These are phyloP conservation scores for Dermochelys coriacea DNA, from an alignment of 2,797 vertebrate species.

Conservation along the genomic window DNA sequence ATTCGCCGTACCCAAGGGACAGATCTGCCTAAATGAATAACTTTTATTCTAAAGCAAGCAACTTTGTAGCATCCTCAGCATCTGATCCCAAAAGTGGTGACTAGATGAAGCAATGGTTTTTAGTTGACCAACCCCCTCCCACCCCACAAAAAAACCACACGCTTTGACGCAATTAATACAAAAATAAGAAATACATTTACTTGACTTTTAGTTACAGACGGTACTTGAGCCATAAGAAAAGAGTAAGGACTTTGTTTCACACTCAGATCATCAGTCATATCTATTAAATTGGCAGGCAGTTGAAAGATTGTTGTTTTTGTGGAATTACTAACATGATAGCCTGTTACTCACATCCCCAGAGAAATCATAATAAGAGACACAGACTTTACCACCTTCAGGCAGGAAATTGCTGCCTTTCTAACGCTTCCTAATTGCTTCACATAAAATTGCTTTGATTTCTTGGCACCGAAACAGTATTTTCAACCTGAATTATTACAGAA, in stretches of 20 bases:
- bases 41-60: neutral
- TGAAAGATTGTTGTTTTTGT: conserved; percentile 37
- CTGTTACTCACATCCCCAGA: conserved; percentile 60
- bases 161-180: conserved; percentile 27
- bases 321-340: neutral
- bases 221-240: conserved; percentile 30
- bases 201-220: neutral
- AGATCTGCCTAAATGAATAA: neutral
- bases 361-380: conserved; percentile 58
- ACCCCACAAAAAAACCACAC: no score
- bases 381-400: conserved; percentile 61
- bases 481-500: conserved; percentile 60
- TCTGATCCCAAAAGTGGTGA: neutral
- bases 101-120: neutral
- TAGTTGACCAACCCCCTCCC: fast-evolving
- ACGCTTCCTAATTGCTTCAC: conserved; percentile 73
- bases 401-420: conserved; percentile 73
- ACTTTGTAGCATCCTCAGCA: neutral
- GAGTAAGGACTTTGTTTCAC: conserved; percentile 39
- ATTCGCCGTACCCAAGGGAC: no score
- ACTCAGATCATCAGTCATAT: neutral
- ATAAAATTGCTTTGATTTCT: conserved; percentile 70
- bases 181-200: conserved; percentile 56
- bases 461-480: conserved; percentile 58
- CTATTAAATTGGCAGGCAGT: conserved; percentile 19